Evolutionary conservation across 2,888 invertebrate genomes (phyloP), one percentile per base, ranked within the genome.

Genomic region (Drosophila antonietae): DNA sequence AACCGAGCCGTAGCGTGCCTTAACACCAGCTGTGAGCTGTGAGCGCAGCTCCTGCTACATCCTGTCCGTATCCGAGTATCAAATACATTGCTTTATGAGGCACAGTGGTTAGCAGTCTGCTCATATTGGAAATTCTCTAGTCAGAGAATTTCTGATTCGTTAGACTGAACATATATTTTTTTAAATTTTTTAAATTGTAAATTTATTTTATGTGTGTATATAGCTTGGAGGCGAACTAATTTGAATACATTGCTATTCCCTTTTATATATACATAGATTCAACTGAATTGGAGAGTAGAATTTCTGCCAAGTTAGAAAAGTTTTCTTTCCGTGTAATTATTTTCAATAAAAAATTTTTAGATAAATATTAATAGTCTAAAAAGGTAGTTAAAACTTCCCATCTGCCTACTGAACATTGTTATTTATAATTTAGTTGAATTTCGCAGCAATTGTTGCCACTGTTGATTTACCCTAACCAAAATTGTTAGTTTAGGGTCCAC

Each of bases 21-120:
- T 53, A 66, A 73, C 63, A 39, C 59, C 68, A 73, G 73, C 78
- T 68, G 65, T 44, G 61, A 78, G 23, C 23, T 23, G 23, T 23
- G 23, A 23, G 74, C 51, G 23, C 18, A 59, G 70, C 39, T 52
- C 51, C 49, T 23, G 47, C 55, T n/a, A 64, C 55, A 56, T 57
- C 43, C 55, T 44, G 51, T 39, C 10, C 20, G 59, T 56, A 52
- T 52, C 41, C 28, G 47, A 61, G 33, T 55, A 56, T 52, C 23
- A 70, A 67, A 75, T 65, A 52, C 64, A 49, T 59, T 62, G 67
- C 51, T 75, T 75, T 79, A 77, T 62, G 69, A 31, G 18, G 9
- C 66, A 74, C 66, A 64, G 61, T 62, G 66, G 58, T 56, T 31
- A 7, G 7, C 23, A 35, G 12, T 23, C n/a, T 15, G 18, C 0